A percentile compares a stretch with the other conserved stretches of the same genome.
Conservation (phyloP, 2,797 vertebrate genomes). For the Channa striata region DNA sequence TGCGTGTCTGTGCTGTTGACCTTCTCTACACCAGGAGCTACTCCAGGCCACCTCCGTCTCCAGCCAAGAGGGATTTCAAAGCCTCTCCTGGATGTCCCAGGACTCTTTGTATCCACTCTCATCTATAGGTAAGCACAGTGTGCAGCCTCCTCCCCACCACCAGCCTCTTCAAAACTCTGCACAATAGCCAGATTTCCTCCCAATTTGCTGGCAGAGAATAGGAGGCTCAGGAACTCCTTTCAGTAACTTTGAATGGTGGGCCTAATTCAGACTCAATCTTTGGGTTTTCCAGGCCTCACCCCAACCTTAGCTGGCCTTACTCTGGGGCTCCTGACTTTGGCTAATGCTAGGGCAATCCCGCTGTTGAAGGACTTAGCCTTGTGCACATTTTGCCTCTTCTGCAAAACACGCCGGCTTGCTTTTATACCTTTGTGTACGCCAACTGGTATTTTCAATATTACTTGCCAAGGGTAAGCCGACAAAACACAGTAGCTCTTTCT, state of each 20-base stretch:
- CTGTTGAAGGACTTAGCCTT: slow-evolving; percentile 69
- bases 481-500: slow-evolving; percentile 30
- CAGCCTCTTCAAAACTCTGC: slow-evolving; percentile 88
- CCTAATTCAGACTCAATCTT: slow-evolving; percentile 93
- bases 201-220: slow-evolving; percentile 91
- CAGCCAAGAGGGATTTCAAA: slow-evolving; percentile 79
- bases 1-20: slow-evolving; percentile 63
- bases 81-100: slow-evolving; percentile 82
- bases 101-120: slow-evolving; percentile 81
- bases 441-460: slow-evolving; percentile 53
- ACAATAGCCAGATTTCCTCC: slow-evolving; percentile 95
- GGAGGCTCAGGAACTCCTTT: slow-evolving; percentile 90
- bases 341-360: slow-evolving; percentile 91
- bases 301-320: slow-evolving; percentile 85
- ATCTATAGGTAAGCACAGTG: slow-evolving; percentile 90
- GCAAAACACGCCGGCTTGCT: slow-evolving; percentile 41
- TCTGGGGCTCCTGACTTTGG: slow-evolving; percentile 91
- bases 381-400: slow-evolving; percentile 65
- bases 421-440: slow-evolving; percentile 46
- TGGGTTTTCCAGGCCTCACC: slow-evolving; percentile 88
- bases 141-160: slow-evolving; percentile 77
- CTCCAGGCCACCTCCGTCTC: slow-evolving; percentile 63
- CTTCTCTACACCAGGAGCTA: slow-evolving; percentile 67
- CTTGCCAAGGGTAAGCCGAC: slow-evolving; percentile 20
- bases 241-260: slow-evolving; percentile 89